Percentiles rank a stretch among this genome's conserved stretches.
These are phyloP conservation scores for Nomada flava DNA, from an alignment of 2,888 invertebrate genomes.

Conservation along the genomic window DNA sequence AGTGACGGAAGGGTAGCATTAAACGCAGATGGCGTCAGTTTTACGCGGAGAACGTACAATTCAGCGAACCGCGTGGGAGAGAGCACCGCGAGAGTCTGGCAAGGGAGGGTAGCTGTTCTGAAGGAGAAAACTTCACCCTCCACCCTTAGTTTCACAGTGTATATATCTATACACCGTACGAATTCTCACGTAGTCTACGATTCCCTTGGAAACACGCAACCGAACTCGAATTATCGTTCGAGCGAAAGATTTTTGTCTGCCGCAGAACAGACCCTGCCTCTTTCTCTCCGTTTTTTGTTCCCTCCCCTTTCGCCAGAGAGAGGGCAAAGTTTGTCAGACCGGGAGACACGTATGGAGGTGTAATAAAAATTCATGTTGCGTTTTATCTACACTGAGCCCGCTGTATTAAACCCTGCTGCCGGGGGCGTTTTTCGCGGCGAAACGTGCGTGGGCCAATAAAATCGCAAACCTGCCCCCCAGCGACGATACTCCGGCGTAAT, in stretches of 20 bases:
- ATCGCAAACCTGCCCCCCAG: constrained; percentile 24
- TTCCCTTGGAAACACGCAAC: constrained; percentile 41
- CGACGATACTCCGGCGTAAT: constrained; percentile 13
- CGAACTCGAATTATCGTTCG: constrained; percentile 63
- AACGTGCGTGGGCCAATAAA: constrained; percentile 37
- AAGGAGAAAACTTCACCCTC: constrained; percentile 31
- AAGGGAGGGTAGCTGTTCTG: constrained; percentile 11
- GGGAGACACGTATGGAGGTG: constrained; percentile 55
- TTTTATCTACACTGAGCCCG: constrained; percentile 43
- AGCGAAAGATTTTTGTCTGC: constrained; percentile 66
- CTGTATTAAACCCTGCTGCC: constrained; percentile 51
- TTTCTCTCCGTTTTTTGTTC: neutral
- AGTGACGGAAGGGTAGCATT: constrained; percentile 60
- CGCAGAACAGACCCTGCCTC: constrained; percentile 21
- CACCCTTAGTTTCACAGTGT: neutral
- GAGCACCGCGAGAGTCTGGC: constrained; percentile 18
- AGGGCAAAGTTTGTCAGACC: constrained; percentile 32
- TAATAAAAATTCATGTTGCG: constrained; percentile 65
- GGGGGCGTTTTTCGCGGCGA: constrained; percentile 33
- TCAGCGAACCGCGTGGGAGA: constrained; percentile 54
- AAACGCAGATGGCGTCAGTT: constrained; percentile 71
- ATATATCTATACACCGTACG: neutral
- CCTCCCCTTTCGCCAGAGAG: neutral
- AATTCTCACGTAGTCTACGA: constrained; percentile 28
- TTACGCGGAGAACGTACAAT: constrained; percentile 55